phyloP scores from a whole-genome alignment of 2,888 invertebrate genomes.

The Eupithecia pulchellata region DNA sequence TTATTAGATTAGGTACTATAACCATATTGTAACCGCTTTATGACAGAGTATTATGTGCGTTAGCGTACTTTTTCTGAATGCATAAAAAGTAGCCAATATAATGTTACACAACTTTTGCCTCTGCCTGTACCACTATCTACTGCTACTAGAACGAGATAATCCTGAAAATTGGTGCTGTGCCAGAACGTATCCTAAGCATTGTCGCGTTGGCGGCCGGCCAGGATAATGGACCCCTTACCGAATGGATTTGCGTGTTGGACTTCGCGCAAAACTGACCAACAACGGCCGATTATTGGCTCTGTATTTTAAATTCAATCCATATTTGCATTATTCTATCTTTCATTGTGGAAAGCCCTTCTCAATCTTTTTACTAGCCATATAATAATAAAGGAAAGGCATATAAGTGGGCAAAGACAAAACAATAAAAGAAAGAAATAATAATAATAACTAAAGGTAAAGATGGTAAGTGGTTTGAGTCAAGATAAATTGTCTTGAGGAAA shows the following conservation, averaged over 20 bases:
- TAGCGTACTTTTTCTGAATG: background rate
- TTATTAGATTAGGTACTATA: no score
- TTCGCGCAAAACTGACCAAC: constrained; percentile 52
- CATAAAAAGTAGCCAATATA: background rate
- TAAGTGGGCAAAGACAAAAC: no score
- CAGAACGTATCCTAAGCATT: constrained; percentile 65
- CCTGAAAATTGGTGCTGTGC: constrained; percentile 69
- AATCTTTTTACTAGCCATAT: background rate
- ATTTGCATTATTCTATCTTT: background rate
- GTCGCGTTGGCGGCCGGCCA: constrained; percentile 70
- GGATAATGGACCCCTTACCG: constrained; percentile 63
- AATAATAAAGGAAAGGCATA: no score
- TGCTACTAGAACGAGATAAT: constrained; percentile 63
- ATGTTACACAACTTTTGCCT: constrained; percentile 2
- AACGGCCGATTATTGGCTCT: constrained; percentile 53
- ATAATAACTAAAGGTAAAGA: no score
- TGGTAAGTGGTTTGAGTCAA: no score
- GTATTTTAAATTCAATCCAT: constrained; percentile 27
- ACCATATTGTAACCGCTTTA: background rate
- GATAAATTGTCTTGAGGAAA: no score
- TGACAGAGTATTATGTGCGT: background rate
- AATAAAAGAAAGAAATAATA: no score
- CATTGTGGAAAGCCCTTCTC: background rate
- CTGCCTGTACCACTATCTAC: constrained; percentile 20
- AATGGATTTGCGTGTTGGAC: constrained; percentile 61